Evolutionary conservation across 2,797 vertebrate species (phyloP), one percentile per base, ranked within the genome.

Genomic region (Sebastes diaconus): DNA sequence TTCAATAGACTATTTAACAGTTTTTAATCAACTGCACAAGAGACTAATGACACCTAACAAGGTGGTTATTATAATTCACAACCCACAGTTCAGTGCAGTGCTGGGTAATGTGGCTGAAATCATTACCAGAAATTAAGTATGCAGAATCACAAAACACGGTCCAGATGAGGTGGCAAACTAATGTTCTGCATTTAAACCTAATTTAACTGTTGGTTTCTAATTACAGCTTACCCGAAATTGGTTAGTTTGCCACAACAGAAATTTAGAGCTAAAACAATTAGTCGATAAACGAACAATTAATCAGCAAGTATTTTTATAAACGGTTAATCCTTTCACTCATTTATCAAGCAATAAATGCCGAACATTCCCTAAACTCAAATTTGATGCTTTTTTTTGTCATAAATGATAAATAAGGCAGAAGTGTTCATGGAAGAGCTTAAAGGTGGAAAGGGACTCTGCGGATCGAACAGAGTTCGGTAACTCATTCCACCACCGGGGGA

Each of bases 1-100:
- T 71, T 76, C 60, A 64, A 72, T 6, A 67, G 55, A 61, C 42
- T 57, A 52, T 58, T 68, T 80, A 79, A 57, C 75, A 39, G 34
- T 54, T 83, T 73, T n/a, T 55, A n/a, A 81, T 82, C 67, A 71
- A 63, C 77, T 65, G 63, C 27, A 24, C 34, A 29, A 69, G 57
- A 79, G 67, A 70, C 20, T 25, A 66, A 84, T 78, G 70, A 77
- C 27, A 55, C 16, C 25, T 1, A 46, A 79, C 20, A 22, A 12
- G 7, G 67, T n/a, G 36, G 12, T 42, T 57, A 54, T 50, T 69
- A 46, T 42, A 6, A 36, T 75, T 75, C 61, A 61, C 24, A 29
- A 29, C 8, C 55, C 12, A 29, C 11, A n/a, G 16, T 2, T 32
- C 39, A 42, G 42, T 46, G 42, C 16, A 46, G 22, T 27, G 22